Base-by-base conservation (phyloP, 2,888 invertebrate genomes). In the Mongoloraphidia duomilia region DNA sequence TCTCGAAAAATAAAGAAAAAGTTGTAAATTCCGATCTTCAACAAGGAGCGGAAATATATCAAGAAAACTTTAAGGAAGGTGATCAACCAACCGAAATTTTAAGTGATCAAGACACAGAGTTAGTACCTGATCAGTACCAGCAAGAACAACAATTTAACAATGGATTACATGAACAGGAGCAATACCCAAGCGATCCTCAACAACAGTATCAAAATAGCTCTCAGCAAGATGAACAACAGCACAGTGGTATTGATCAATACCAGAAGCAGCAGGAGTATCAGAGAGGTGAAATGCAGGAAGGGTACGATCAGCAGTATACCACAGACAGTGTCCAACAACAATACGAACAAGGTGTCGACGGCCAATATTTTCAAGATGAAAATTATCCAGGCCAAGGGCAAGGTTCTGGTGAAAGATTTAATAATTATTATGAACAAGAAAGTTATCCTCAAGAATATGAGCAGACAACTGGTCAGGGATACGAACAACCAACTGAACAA, bases 321-420 rank as follows among this genome's bases (percentile, higher is more conserved):
- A 26, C 26, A 26, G 26, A 26, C 26, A 26, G 6, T 49, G 48
- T 47, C 34, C 53, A 43, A 49, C 56, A 58, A 26, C 13, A 51
- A 2, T 54, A 56, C 8, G 41, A 47, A 14, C 41, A 41, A 8
- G 41, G 44, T 43, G 35, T 44, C 26, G 44, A 41, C 10, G 41
- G 43, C 34, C 41, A 43, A 34, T 47, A 50, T 13, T 43, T 34
- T 12, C 38, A 26, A 34, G 45, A 41, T 36, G 38, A 33, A 37
- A 38, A 50, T 26, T 12, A 11, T 2, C 9, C 9, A 3, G n/a
- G 17, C 12, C 41, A 44, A 44, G 44, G 35, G 9, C 34, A 37
- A 9, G 14, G 26, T 26, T 26, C 26, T 3, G 6, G 6, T 26
- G 26, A 26, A 26, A 26, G 26, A 6, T 26, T 26, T 6, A 6